Conservation (phyloP, 2,888 invertebrate genomes). For the Lacanobia oleracea region DNA sequence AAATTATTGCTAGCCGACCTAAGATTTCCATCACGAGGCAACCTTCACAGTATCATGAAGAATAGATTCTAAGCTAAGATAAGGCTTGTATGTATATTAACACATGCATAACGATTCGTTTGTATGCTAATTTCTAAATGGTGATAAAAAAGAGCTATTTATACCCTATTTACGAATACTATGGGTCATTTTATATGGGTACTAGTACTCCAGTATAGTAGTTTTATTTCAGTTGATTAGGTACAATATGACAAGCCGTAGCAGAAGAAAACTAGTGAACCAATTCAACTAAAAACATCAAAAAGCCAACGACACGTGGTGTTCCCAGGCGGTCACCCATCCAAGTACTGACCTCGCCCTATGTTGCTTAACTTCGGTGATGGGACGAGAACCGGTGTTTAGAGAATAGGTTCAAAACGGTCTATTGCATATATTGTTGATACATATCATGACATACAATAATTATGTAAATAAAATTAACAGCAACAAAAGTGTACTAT, state of each 20-base stretch:
- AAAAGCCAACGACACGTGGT: slow-evolving; percentile 80
- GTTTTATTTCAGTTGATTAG: no score
- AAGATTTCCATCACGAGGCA: not conserved
- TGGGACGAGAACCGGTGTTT: slow-evolving; percentile 87
- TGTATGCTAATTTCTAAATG: slow-evolving; percentile 18
- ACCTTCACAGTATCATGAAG: not conserved
- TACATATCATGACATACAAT: not conserved
- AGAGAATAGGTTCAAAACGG: no score
- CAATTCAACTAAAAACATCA: slow-evolving; percentile 23
- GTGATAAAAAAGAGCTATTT: slow-evolving; percentile 5
- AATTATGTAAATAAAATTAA: not conserved
- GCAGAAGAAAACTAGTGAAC: not conserved
- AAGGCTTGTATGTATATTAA: not conserved
- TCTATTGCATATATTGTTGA: fast-evolving
- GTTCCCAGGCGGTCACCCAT: slow-evolving; percentile 86
- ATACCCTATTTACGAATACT: not conserved
- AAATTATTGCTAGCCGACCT: no score
- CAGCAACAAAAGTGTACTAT: no score
- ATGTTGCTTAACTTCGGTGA: slow-evolving; percentile 88
- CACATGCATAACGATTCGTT: slow-evolving; percentile 2
- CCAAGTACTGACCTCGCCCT: slow-evolving; percentile 87
- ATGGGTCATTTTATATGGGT: not conserved
- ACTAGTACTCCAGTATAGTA: no score
- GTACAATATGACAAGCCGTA: not conserved
- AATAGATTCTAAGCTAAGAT: slow-evolving; percentile 8